Evolutionary conservation across 2,113 vertebrate species (phyloP), one percentile per base, ranked within the genome.

Genomic region (Pomatostomus ruficeps): DNA sequence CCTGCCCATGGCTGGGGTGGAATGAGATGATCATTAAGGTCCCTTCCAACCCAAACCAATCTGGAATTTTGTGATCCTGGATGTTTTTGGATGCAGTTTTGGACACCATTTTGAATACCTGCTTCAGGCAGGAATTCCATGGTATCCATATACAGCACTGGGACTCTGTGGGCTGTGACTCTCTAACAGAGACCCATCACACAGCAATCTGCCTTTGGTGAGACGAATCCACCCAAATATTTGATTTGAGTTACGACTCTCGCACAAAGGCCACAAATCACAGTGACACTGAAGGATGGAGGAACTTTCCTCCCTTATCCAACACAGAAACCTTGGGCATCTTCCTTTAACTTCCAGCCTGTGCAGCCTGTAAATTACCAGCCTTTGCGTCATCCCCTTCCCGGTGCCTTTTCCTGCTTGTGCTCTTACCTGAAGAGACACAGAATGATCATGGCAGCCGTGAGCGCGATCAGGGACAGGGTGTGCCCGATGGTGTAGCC

Each of bases 401-500:
- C 40, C 24, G 42, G 8, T 10, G 5, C 7, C 5, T 38, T 48
- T 35, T 42, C 26, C 24, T 20, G 11, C 35, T 22, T 18, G 4
- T 33, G 49, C 18, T 71, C 97, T 98, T 95, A 99, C 99, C 99
- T 99, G 98, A 99, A 99, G 92, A 99, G 95, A 88, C 98, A 99
- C 63, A 99, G 96, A 59, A 99, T 98, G 61, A 98, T 97, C 52
- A 98, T 99, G 59, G 99, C 99, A 11, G 98, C 97, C 0, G 98
- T 98, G 7, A 99, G 98, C 66, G 98, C 98, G 15, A 98, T 89
- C 12, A 99, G 98, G 5, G 99, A 99, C 8, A 99, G 96, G 26
- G 99, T 99, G 95, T 99, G 97, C 12, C 99, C 99, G 0, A 99
- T 97, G 67, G 99, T 99, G 98, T 99, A 99, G 77, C 99, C 98